Percentiles rank a stretch among this genome's conserved stretches.
These are phyloP conservation scores for Xyrauchen texanus DNA, from an alignment of 2,113 vertebrate species.

Conservation along the genomic window DNA sequence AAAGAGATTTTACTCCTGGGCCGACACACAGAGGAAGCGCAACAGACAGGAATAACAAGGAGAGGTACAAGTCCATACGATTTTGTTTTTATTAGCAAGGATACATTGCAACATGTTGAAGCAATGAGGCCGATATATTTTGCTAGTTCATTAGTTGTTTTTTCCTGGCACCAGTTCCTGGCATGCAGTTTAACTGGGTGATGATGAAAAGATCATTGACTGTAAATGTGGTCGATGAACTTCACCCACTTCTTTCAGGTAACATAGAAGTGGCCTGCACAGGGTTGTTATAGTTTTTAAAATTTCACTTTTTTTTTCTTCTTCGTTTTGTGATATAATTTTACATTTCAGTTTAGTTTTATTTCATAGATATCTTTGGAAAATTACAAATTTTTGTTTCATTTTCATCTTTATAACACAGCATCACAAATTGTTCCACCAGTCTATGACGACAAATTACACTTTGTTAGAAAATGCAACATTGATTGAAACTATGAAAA, in stretches of 20 bases:
- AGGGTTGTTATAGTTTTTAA: no score
- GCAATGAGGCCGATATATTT: slow-evolving; percentile 14
- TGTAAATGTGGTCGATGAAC: slow-evolving; percentile 1
- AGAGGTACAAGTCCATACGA: slow-evolving; percentile 22
- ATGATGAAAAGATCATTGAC: slow-evolving; percentile 19
- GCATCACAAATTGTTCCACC: no score
- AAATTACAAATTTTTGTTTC: no score
- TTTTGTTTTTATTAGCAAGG: slow-evolving; percentile 32
- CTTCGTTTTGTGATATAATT: no score
- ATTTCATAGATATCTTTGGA: no score
- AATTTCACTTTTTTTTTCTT: no score
- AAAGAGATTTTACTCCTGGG: slow-evolving; percentile 13
- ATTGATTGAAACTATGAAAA: no score
- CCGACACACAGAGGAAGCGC: slow-evolving; percentile 32
- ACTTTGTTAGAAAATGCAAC: no score
- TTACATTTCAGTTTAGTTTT: no score
- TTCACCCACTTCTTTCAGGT: no score
- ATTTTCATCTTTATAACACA: no score
- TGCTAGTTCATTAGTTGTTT: slow-evolving; percentile 29
- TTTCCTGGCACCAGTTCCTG: slow-evolving; percentile 10
- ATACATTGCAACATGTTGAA: slow-evolving; percentile 21
- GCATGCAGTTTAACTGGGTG: slow-evolving; percentile 10
- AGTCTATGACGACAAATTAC: no score
- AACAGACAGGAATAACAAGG: slow-evolving; percentile 32
- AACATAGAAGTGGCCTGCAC: background rate